Percentiles rank a stretch among this genome's conserved stretches.
Evolutionary conservation across 1,140 invertebrate genomes (phyloP).

Genomic region (Drosophila orosa): DNA sequence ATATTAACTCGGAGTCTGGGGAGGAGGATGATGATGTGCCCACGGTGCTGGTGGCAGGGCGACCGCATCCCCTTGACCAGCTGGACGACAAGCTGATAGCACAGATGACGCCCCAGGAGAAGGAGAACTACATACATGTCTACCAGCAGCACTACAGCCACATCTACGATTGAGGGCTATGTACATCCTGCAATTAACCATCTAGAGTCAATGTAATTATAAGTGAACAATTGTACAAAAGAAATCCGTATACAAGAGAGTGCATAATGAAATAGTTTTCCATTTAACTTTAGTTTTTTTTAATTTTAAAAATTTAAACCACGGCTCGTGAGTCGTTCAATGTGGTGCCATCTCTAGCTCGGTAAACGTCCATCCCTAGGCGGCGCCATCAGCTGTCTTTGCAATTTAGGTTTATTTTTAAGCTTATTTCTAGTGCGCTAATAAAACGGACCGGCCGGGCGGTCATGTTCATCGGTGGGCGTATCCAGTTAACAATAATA

Average conservation of each 20-base stretch:
- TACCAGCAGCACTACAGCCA: slow-evolving; percentile 97
- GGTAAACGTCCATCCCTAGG: background rate
- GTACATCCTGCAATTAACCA: slow-evolving; percentile 14
- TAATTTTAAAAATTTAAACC: background rate
- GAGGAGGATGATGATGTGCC: slow-evolving; percentile 93
- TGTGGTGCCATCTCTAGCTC: background rate
- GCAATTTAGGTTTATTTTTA: slow-evolving; percentile 35
- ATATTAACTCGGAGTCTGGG: slow-evolving; percentile 86
- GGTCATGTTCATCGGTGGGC: slow-evolving; percentile 32
- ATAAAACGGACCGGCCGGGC: slow-evolving; percentile 23
- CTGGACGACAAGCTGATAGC: slow-evolving; percentile 93
- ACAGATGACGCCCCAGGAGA: slow-evolving; percentile 96
- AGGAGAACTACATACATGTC: slow-evolving; percentile 96
- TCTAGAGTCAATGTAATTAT: slow-evolving; percentile 41
- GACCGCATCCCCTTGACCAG: slow-evolving; percentile 89
- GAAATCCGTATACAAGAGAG: slow-evolving; percentile 19
- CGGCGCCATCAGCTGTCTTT: slow-evolving; percentile 32
- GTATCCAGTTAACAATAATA: slow-evolving; percentile 33
- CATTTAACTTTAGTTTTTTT: background rate
- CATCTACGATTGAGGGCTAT: slow-evolving; percentile 87
- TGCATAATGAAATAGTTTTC: slow-evolving; percentile 14
- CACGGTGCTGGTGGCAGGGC: slow-evolving; percentile 92
- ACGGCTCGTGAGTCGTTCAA: background rate
- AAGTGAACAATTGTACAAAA: slow-evolving; percentile 33
- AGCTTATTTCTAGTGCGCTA: slow-evolving; percentile 32